These are phyloP conservation scores for Rhabdomys pumilio DNA, from an alignment of 2,797 vertebrate species.

Conservation along the genomic window DNA sequence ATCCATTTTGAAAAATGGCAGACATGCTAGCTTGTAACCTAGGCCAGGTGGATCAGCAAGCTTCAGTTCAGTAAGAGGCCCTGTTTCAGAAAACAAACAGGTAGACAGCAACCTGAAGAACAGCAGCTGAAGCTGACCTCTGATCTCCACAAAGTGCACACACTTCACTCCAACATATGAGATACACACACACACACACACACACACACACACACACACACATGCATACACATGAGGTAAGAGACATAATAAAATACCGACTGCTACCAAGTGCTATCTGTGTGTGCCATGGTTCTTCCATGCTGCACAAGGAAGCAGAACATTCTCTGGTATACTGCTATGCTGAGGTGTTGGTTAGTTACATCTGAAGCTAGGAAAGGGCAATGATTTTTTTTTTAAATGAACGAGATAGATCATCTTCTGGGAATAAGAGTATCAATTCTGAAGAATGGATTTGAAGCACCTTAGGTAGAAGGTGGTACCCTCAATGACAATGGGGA, in stretches of 20 bases:
- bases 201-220: not conserved
- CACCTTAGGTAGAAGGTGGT: not conserved
- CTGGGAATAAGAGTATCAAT: not conserved
- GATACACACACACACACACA: too few species aligned
- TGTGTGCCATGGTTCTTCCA: not conserved
- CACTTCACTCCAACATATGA: not conserved
- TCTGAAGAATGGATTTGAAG: not conserved
- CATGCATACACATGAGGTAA: too few species aligned
- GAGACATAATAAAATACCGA: not conserved
- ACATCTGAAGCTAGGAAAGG: not conserved
- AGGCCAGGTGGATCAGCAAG: not conserved
- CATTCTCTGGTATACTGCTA: fast-evolving
- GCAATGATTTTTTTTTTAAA: not conserved
- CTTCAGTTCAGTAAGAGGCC: not conserved
- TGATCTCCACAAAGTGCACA: not conserved
- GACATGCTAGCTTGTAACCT: not conserved
- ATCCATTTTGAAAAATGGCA: not conserved
- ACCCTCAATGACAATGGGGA: not conserved
- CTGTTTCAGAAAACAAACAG: not conserved
- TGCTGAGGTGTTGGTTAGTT: not conserved
- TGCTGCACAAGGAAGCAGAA: fast-evolving
- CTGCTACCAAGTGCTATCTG: not conserved
- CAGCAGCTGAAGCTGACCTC: not conserved
- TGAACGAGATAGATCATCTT: not conserved
- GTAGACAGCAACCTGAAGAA: not conserved